Conservation (phyloP, 2,888 invertebrate genomes). For the Nysson spinosus region DNA sequence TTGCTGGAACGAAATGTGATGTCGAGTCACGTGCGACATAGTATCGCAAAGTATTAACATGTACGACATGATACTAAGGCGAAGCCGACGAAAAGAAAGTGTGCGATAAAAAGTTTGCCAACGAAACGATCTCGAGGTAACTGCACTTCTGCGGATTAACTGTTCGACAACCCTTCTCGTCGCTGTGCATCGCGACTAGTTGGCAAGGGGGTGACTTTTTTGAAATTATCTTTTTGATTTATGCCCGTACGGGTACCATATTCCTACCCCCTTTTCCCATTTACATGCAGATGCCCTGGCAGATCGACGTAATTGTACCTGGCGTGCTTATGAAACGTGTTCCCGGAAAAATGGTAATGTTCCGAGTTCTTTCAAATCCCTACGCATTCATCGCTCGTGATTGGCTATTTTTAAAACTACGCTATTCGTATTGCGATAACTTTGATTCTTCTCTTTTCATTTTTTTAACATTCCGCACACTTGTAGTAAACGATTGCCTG, state of each 20-base stretch:
- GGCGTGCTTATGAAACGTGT: constrained; percentile 40
- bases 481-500: too few relatives aligned
- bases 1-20: too few relatives aligned
- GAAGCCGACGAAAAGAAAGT: constrained; percentile 1
- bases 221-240: constrained; percentile 69
- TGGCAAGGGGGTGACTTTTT: constrained; percentile 36
- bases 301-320: constrained; percentile 52
- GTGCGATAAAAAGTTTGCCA: constrained; percentile 6
- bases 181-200: constrained; percentile 25
- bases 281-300: constrained; percentile 64
- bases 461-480: too few relatives aligned
- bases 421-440: not conserved
- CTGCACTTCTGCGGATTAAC: constrained; percentile 64
- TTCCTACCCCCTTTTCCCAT: constrained; percentile 56
- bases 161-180: constrained; percentile 45
- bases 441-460: too few relatives aligned
- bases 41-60: too few relatives aligned
- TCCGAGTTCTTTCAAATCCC: constrained; percentile 33
- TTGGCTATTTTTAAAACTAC: not conserved
- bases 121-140: constrained; percentile 54
- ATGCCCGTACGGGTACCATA: constrained; percentile 56
- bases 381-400: constrained; percentile 6
- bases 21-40: too few relatives aligned
- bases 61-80: too few relatives aligned
- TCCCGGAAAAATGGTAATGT: constrained; percentile 19